These are phyloP conservation scores for Thalassarche chlororhynchos DNA, from an alignment of 2,113 vertebrate genomes.

Conservation along the genomic window DNA sequence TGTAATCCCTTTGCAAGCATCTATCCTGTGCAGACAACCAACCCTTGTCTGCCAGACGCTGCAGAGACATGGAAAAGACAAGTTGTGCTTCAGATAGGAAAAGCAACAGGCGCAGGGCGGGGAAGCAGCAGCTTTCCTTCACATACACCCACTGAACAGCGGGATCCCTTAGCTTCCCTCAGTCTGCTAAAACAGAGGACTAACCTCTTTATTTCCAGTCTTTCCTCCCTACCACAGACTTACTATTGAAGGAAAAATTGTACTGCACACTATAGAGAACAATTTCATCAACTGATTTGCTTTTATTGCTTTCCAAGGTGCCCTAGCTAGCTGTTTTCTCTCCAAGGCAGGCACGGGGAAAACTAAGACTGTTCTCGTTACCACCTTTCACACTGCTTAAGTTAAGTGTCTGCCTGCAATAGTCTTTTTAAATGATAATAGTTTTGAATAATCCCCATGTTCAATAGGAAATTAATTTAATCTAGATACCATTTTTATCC, in stretches of 20 bases:
- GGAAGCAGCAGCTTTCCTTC: background rate
- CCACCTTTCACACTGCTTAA: background rate
- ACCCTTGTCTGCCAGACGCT: background rate
- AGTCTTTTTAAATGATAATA: background rate
- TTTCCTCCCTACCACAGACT: background rate
- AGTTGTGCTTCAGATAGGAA: background rate
- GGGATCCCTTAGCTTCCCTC: background rate
- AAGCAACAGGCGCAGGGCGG: background rate
- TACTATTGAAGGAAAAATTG: background rate
- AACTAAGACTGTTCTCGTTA: background rate
- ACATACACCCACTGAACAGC: background rate
- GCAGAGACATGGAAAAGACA: background rate
- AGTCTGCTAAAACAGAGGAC: background rate
- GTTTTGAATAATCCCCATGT: background rate
- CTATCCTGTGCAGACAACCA: background rate
- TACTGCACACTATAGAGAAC: background rate
- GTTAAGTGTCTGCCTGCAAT: background rate
- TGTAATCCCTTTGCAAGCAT: background rate
- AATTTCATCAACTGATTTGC: conserved; percentile 15
- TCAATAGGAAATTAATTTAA: background rate
- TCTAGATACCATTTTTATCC: background rate
- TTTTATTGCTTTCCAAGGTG: conserved; percentile 26
- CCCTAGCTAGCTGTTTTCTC: background rate
- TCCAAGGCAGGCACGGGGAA: background rate
- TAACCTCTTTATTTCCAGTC: background rate